phyloP scores from a whole-genome alignment of 2,113 vertebrate species.

The Pipa parva region DNA sequence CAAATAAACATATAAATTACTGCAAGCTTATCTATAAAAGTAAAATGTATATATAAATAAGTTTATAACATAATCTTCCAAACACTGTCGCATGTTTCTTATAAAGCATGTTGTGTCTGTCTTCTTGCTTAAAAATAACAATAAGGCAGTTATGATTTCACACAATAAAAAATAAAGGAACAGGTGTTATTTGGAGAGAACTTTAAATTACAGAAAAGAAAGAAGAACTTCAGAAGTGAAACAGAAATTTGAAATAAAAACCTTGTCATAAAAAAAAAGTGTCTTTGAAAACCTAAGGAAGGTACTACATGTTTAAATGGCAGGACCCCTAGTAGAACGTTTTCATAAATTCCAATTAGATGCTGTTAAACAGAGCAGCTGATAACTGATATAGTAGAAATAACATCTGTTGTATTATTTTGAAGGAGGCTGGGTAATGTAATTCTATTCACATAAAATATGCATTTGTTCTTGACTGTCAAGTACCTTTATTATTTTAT shows the following conservation, averaged over 20 bases:
- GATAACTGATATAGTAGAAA: slow-evolving; percentile 72
- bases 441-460: slow-evolving; percentile 77
- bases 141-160: too few relatives aligned
- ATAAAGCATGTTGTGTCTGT: too few relatives aligned
- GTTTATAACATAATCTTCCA: too few relatives aligned
- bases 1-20: too few relatives aligned
- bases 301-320: slow-evolving; percentile 16
- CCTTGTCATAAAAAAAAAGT: not conserved
- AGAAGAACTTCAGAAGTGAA: not conserved
- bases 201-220: too few relatives aligned
- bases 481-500: slow-evolving; percentile 83
- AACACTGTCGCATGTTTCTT: too few relatives aligned
- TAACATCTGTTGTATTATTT: slow-evolving; percentile 81
- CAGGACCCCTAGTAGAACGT: slow-evolving; percentile 58
- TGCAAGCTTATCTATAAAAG: too few relatives aligned
- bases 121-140: too few relatives aligned
- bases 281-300: slow-evolving; percentile 8
- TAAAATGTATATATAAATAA: too few relatives aligned
- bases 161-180: too few relatives aligned
- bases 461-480: slow-evolving; percentile 83
- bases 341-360: slow-evolving; percentile 78
- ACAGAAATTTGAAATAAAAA: not conserved
- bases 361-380: slow-evolving; percentile 76
- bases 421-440: slow-evolving; percentile 65
- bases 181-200: too few relatives aligned